Evolutionary conservation across 2,113 vertebrate genomes (phyloP), one percentile per base, ranked within the genome.

Genomic region (Lathamus discolor): DNA sequence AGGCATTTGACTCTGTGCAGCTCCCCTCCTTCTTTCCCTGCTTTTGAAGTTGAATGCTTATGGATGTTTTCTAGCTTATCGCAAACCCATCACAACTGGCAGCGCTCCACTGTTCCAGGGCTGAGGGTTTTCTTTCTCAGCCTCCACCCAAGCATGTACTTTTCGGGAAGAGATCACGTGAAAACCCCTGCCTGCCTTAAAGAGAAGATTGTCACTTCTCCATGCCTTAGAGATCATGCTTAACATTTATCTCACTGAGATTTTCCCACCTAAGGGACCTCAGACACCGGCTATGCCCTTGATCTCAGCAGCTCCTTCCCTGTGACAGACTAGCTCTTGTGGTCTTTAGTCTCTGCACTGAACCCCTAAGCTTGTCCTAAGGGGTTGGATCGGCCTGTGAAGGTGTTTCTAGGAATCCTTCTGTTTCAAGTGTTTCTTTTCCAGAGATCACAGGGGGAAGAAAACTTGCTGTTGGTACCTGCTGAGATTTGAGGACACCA

Each of bases 101-200:
- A 72, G 55, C 5, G 0, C 46, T 92, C 92, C 91, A 81, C 75
- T 2, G 35, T 96, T 91, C 86, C 82, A 92, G 69, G 85, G 72
- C 5, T 93, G 87, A 96, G 89, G 87, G 62, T 88, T 95, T 96
- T 91, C 94, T 94, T 96, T 96, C 95, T 95, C 91, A 96, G 82
- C 96, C 96, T 95, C 95, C 96, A 94, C 95, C 95, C 95, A 95
- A 72, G 61, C 54, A 3, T 67, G 76, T 25, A 39, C 43, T 70
- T 93, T 62, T 92, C 10, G 9, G 48, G 79, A 86, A 14, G 25
- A 37, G 66, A 94, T 44, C 90, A 81, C 16, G 88, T 95, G 95
- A 79, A 94, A 55, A 11, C 18, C 73, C 63, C 76, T 78, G 61
- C 76, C 48, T 76, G 20, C 48, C 23, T 57, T 20, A 37, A 13